Conservation (phyloP, 2,888 invertebrate species). For the Caenorhabditis japonica region DNA sequence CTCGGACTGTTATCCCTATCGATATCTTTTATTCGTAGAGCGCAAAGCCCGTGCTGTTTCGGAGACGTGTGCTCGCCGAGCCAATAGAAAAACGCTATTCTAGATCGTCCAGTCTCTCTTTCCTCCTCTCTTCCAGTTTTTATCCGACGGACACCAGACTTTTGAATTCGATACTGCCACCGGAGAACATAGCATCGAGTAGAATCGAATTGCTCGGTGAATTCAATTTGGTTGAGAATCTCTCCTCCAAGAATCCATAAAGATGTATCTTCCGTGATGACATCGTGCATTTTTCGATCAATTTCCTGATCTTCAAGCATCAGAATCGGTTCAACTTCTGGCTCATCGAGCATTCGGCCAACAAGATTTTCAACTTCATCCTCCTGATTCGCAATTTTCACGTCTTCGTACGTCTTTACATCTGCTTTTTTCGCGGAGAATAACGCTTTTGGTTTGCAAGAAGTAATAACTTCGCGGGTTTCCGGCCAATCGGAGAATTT, state of each 20-base stretch:
- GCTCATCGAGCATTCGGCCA: conserved; percentile 17
- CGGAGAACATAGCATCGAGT: conserved; percentile 69
- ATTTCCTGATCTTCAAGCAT: conserved; percentile 61
- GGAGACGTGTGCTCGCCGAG: conserved; percentile 64
- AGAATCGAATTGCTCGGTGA: conserved; percentile 54
- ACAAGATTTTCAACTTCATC: conserved; percentile 21
- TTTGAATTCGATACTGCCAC: conserved; percentile 71
- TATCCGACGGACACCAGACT: conserved; percentile 62
- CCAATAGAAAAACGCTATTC: conserved; percentile 73
- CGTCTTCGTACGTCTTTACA: conserved; percentile 36
- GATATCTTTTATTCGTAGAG: conserved; percentile 68
- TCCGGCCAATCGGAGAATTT: conserved; percentile 67
- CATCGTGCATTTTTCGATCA: conserved; percentile 55
- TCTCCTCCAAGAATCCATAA: conserved; percentile 65
- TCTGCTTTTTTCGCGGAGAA: conserved; percentile 30
- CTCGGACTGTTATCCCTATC: conserved; percentile 65
- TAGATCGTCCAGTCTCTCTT: conserved; percentile 68
- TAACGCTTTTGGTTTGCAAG: conserved; percentile 37
- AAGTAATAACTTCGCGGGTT: conserved; percentile 28
- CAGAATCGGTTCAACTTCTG: conserved; percentile 32
- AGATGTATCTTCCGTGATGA: conserved; percentile 63
- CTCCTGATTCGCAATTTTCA: conserved; percentile 16
- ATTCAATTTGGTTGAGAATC: conserved; percentile 50
- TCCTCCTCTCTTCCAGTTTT: conserved; percentile 55
- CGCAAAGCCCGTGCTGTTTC: conserved; percentile 68